These are phyloP conservation scores for Diaprepes abbreviatus DNA, from an alignment of 2,888 invertebrate genomes.

Conservation along the genomic window DNA sequence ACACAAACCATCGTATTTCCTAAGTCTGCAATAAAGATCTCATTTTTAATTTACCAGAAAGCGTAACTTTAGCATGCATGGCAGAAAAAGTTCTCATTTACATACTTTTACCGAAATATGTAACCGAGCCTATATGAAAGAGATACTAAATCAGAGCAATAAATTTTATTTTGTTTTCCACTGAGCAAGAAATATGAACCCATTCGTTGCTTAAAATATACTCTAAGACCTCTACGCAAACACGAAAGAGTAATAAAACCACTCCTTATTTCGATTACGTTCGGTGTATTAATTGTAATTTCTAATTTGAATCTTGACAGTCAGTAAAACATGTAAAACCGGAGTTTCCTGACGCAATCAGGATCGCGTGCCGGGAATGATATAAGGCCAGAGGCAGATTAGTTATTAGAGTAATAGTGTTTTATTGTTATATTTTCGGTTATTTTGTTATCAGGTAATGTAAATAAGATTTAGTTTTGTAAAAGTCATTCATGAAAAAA, in stretches of 20 bases:
- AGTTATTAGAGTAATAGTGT: slow-evolving; percentile 40
- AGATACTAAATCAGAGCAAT: slow-evolving; percentile 45
- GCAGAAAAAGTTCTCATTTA: slow-evolving; percentile 41
- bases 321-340: slow-evolving; percentile 43
- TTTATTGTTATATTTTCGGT: slow-evolving; percentile 17
- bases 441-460: neutral
- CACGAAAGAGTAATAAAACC: slow-evolving; percentile 47
- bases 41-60: slow-evolving; percentile 14
- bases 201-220: slow-evolving; percentile 40
- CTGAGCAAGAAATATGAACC: slow-evolving; percentile 47
- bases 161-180: slow-evolving; percentile 44
- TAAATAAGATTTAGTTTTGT: neutral
- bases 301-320: slow-evolving; percentile 47
- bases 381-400: slow-evolving; percentile 26
- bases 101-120: slow-evolving; percentile 47
- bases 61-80: slow-evolving; percentile 24
- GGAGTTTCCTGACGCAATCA: slow-evolving; percentile 27
- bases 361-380: slow-evolving; percentile 30
- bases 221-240: slow-evolving; percentile 25
- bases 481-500: no score
- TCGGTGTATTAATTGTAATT: slow-evolving; percentile 43
- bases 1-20: neutral
- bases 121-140: slow-evolving; percentile 43
- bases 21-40: neutral
- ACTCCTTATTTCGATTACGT: slow-evolving; percentile 40